phyloP scores from a whole-genome alignment of 2,888 invertebrate genomes.

The Amphipyra tragopoginis region DNA sequence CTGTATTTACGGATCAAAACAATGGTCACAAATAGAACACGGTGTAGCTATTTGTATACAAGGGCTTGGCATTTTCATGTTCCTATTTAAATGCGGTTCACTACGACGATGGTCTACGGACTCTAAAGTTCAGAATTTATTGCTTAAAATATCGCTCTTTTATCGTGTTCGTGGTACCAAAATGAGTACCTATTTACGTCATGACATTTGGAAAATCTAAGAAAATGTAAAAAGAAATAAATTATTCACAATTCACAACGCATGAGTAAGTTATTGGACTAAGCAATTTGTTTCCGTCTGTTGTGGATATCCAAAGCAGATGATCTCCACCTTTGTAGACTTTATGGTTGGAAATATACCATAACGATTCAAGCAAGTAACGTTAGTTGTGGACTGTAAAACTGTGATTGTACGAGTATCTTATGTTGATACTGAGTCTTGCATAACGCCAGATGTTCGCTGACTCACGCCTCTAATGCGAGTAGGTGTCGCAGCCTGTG shows the following conservation, averaged over 20 bases:
- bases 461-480: constrained; percentile 71
- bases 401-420: constrained; percentile 30
- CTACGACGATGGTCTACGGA: too few species aligned
- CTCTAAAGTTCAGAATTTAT: constrained; percentile 44
- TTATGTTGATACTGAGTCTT: constrained; percentile 49
- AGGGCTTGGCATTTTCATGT: constrained; percentile 62
- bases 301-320: not conserved
- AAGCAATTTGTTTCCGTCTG: not conserved
- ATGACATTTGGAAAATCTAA: constrained; percentile 7
- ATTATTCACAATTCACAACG: not conserved
- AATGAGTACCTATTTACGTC: constrained; percentile 3
- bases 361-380: constrained; percentile 11
- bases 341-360: constrained; percentile 12
- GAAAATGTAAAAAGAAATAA: not conserved
- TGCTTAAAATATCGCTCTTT: constrained; percentile 26
- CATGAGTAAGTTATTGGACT: not conserved
- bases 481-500: constrained; percentile 74
- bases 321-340: not conserved
- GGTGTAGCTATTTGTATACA: constrained; percentile 60
- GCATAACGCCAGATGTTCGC: constrained; percentile 80
- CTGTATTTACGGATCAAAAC: constrained; percentile 70
- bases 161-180: constrained; percentile 1
- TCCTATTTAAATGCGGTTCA: constrained; percentile 50
- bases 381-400: constrained; percentile 34
- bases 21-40: constrained; percentile 64